Conservation (phyloP, 1,140 invertebrate genomes). For the Drosophila setifemur region DNA sequence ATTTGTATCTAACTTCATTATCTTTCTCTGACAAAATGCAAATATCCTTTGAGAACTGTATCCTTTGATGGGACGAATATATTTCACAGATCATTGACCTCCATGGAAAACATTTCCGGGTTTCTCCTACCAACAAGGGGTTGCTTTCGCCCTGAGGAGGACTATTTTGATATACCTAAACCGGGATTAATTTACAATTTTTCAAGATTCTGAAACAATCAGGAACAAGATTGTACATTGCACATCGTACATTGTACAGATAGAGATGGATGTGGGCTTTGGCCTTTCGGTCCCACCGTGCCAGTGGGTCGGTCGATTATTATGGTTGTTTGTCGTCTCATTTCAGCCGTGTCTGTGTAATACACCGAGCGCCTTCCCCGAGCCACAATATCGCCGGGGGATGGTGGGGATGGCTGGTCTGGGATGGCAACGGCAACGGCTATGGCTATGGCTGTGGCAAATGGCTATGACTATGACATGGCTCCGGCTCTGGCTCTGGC, state of each 20-base stretch:
- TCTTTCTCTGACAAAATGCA: neutral
- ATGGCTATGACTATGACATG: no score
- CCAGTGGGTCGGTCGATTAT: constrained; percentile 77
- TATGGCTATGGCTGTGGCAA: constrained; percentile 13
- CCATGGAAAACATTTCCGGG: neutral
- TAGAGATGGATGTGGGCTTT: no score
- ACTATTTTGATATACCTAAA: no score
- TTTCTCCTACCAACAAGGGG: constrained; percentile 10
- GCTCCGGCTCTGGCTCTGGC: constrained; percentile 12
- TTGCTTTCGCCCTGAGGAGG: no score
- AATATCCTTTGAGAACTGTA: constrained; percentile 2
- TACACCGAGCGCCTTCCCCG: constrained; percentile 40
- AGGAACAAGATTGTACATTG: no score
- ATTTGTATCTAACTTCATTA: neutral
- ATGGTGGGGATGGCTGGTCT: constrained; percentile 2
- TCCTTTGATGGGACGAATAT: constrained; percentile 6
- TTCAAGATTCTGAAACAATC: constrained; percentile 5
- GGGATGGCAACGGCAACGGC: no score
- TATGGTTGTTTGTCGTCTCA: constrained; percentile 75
- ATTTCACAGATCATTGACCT: constrained; percentile 36
- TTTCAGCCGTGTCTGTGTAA: constrained; percentile 63
- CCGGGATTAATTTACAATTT: neutral
- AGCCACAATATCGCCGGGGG: constrained; percentile 31
- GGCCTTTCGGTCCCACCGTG: constrained; percentile 55
- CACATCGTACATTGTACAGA: no score